Evolutionary conservation across 2,888 invertebrate species (phyloP), one percentile per base, ranked within the genome.

Genomic region (Catocala nupta): DNA sequence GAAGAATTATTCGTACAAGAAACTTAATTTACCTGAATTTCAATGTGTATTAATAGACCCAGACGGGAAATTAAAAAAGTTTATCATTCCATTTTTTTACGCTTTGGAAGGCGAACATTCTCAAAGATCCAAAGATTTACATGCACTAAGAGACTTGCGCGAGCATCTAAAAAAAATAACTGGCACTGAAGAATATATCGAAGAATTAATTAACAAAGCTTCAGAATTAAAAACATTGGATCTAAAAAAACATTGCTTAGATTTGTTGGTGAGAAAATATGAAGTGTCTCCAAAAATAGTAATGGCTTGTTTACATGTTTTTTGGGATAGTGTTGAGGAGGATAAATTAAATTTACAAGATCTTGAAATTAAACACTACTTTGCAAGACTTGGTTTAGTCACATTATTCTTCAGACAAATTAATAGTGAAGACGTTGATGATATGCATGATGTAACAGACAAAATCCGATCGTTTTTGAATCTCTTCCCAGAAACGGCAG

Each of bases 51-150:
- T 99, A 56, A 93, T 99, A 50, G 98, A 98, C 86, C 96, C 97
- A 1, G 96, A 97, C 84, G 98, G 98, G 0, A 95, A 96, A 78
- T 88, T 99, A 0, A 98, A 97, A 85, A 97, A 97, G 82, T 95
- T 99, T 68, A 93, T 95, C 67, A 96, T 99, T 77, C 99, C 99
- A 33, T 99, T 99, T 87, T 98, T 98, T 89, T 97, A 97, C 86
- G 97, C 98, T 0, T 93, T 99, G 47, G 97, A 97, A 85, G 98
- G 97, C 75, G 97, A 97, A 84, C 97, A 97, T 88, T 98, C 97
- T 63, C 97, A 97, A 78, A 96, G 97, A 78, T 97, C 98, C 0
- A 96, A 98, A 75, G 99, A 99, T 88, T 95, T 98, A 58, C 98
- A 99, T 90, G 93, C 98, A 51, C 94, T 98, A 65, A 96, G 97